These are phyloP conservation scores for Ceramica pisi DNA, from an alignment of 2,888 invertebrate species.

Conservation along the genomic window DNA sequence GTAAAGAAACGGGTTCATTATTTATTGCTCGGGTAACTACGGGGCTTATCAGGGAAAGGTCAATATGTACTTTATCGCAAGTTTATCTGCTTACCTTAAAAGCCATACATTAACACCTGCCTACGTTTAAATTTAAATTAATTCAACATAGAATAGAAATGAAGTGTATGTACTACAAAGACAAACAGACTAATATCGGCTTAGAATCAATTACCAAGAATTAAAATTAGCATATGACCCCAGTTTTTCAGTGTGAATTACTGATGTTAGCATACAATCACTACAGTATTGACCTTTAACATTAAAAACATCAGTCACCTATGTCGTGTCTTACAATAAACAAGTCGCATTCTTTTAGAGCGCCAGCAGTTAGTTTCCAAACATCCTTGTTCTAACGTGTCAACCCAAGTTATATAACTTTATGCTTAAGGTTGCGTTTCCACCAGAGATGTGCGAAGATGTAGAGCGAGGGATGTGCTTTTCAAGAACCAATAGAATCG, in stretches of 20 bases:
- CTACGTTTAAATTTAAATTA: not conserved
- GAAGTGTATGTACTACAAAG: not conserved
- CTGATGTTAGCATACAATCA: conserved; percentile 40
- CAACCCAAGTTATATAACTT: too few relatives aligned
- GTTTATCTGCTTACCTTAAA: too few relatives aligned
- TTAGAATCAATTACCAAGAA: conserved; percentile 6
- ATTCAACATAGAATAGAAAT: conserved; percentile 4
- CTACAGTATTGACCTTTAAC: conserved; percentile 18
- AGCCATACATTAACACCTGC: not conserved
- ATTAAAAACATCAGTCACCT: not conserved
- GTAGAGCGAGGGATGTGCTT: too few relatives aligned
- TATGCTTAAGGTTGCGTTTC: too few relatives aligned
- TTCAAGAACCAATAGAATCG: too few relatives aligned
- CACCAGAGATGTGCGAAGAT: too few relatives aligned
- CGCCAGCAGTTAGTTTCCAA: not conserved
- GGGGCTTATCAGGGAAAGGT: too few relatives aligned
- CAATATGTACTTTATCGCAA: too few relatives aligned
- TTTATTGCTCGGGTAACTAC: too few relatives aligned
- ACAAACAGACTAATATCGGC: not conserved
- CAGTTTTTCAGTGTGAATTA: not conserved
- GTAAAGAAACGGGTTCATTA: too few relatives aligned
- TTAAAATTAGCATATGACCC: conserved; percentile 19
- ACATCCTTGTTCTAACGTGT: not conserved
- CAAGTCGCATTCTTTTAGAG: not conserved
- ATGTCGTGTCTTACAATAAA: not conserved